Base-by-base conservation (phyloP, 2,888 invertebrate genomes). In the Acleris laterana region DNA sequence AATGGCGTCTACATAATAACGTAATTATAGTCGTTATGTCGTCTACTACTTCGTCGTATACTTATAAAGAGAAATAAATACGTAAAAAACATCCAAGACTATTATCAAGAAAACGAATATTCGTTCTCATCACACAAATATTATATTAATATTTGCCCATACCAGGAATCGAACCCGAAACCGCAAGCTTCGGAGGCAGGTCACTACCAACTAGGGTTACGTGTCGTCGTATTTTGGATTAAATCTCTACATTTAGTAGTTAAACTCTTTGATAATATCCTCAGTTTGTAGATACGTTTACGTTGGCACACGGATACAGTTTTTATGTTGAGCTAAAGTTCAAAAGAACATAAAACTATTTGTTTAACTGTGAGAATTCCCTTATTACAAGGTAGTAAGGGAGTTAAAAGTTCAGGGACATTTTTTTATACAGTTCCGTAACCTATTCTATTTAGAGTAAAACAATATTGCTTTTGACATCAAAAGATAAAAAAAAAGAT, bases 251-350 rank as follows among this genome's bases (percentile, higher is more conserved):
- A 50, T 13, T 32, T 7, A n/a, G 60, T 32, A 3, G 64, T 16
- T 7, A 4, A 9, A 16, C 16, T n/a, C n/a, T 20, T 11, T 9
- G 25, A 53, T 58, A 49, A 52, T 53, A 53, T 65, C 46, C 56
- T 51, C 25, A 13, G n/a, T 19, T 17, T 17, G 20, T 25, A 13
- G 9, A 42, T 13, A 68, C 62, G 57, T 58, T 68, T 65, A 67
- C 49, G 42, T 50, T 61, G 38, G 25, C 17, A 59, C 42, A 63
- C 62, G 62, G 67, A 62, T 67, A 58, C 63, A 16, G n/a, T 67
- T 62, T 66, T 68, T 63, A 38, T 60, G 11, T 53, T 6, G 19
- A 6, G 51, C 28, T 57, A 68, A 67, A 67, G 63, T 57, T 61
- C 60, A 66, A 25, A 66, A 19, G 46, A 38, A 38, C 50, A 65